Percentiles rank a stretch among this genome's conserved stretches.
Conservation (phyloP, 2,113 vertebrate genomes). For the Austrofundulus limnaeus region DNA sequence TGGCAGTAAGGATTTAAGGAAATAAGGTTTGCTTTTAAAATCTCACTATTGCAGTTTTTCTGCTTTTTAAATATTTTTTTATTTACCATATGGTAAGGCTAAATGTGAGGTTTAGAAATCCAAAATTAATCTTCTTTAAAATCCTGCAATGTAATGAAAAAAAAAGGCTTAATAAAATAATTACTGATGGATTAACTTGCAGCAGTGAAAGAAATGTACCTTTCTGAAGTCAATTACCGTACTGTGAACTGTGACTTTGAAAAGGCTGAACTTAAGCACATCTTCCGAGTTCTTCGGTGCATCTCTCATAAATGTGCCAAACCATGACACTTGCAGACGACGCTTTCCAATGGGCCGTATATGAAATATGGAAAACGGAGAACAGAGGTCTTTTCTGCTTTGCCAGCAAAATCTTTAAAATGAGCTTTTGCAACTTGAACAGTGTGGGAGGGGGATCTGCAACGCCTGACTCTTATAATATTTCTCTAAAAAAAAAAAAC, state of each 20-base stretch:
- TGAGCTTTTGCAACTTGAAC: slow-evolving; percentile 69
- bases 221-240: slow-evolving; percentile 5
- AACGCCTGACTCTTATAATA: slow-evolving; percentile 29
- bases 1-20: no score
- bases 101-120: no score
- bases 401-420: slow-evolving; percentile 71
- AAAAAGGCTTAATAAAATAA: neutral
- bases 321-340: slow-evolving; percentile 57
- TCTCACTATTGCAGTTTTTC: no score
- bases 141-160: neutral
- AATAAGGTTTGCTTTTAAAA: no score
- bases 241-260: slow-evolving; percentile 34
- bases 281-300: slow-evolving; percentile 49
- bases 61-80: no score
- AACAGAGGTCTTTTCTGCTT: slow-evolving; percentile 65
- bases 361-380: slow-evolving; percentile 73
- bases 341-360: slow-evolving; percentile 69
- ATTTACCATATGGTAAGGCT: no score
- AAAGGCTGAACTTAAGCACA: slow-evolving; percentile 57
- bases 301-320: slow-evolving; percentile 61
- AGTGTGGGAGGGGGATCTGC: slow-evolving; percentile 19
- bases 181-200: no score
- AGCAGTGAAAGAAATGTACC: neutral
- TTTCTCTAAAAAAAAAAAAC: slow-evolving; percentile 10
- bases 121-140: no score